Conservation (phyloP, 2,113 vertebrate genomes). For the Nothobranchius furzeri region DNA sequence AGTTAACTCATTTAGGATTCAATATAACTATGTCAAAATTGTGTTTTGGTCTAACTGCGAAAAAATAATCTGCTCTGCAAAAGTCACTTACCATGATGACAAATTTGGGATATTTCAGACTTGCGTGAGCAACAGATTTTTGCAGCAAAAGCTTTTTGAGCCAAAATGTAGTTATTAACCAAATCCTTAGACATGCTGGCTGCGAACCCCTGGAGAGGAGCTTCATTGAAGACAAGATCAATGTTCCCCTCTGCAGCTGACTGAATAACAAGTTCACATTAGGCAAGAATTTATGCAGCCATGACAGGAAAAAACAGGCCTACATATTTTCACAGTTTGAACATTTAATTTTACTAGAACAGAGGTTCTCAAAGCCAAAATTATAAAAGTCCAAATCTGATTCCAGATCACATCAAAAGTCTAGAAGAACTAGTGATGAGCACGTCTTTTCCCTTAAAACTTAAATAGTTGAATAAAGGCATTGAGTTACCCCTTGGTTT, state of each 20-base stretch:
- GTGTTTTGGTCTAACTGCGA: not conserved
- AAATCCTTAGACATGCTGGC: not conserved
- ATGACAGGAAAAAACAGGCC: not conserved
- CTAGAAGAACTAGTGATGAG: no score
- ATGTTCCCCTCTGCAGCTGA: not conserved
- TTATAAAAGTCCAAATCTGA: no score
- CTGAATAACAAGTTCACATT: not conserved
- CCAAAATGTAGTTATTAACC: slow-evolving; percentile 4
- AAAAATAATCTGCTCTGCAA: not conserved
- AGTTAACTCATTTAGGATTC: not conserved
- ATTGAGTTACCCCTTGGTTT: no score
- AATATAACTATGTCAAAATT: not conserved
- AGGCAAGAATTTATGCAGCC: not conserved
- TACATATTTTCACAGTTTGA: no score
- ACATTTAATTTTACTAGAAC: no score
- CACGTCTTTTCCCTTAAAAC: no score
- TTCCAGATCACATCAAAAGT: no score
- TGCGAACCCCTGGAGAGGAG: not conserved
- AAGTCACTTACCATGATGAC: not conserved
- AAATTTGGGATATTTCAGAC: not conserved
- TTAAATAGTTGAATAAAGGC: no score
- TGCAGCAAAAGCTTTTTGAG: not conserved
- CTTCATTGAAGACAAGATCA: slow-evolving; percentile 1
- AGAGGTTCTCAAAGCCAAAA: no score
- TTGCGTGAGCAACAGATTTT: not conserved